phyloP scores from a whole-genome alignment of 2,113 vertebrate genomes.

The Piliocolobus tephrosceles region DNA sequence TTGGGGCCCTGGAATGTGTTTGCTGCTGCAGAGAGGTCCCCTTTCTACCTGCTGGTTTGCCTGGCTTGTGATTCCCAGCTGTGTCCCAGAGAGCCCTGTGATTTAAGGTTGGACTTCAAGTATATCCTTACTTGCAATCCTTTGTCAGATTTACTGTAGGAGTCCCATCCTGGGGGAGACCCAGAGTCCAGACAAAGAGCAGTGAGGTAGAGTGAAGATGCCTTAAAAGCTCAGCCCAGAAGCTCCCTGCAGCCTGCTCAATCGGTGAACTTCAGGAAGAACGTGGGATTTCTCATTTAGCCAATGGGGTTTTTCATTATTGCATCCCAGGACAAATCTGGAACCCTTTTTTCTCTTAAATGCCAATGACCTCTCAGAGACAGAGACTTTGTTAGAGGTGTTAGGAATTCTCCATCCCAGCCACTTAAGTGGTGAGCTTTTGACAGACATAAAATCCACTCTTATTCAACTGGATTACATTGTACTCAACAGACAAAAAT shows the following conservation, averaged over 20 bases:
- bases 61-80: neutral
- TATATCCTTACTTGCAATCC: neutral
- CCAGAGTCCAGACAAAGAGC: neutral
- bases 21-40: neutral
- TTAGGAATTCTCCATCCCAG: neutral
- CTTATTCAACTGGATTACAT: neutral
- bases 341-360: neutral
- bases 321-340: neutral
- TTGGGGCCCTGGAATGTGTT: neutral
- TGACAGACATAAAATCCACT: neutral
- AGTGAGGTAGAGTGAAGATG: neutral
- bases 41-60: neutral
- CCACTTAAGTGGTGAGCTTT: neutral
- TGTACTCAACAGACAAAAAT: neutral
- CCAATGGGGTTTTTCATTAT: neutral
- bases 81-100: neutral
- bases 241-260: neutral
- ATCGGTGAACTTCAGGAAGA: neutral
- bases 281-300: neutral
- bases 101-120: neutral
- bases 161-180: neutral
- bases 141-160: conserved; percentile 18
- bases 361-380: conserved; percentile 4
- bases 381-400: neutral
- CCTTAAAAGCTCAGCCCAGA: neutral